Percentiles rank a stretch among this genome's conserved stretches.
Evolutionary conservation across 2,888 invertebrate genomes (phyloP).

Genomic region (Ophion ellenae): DNA sequence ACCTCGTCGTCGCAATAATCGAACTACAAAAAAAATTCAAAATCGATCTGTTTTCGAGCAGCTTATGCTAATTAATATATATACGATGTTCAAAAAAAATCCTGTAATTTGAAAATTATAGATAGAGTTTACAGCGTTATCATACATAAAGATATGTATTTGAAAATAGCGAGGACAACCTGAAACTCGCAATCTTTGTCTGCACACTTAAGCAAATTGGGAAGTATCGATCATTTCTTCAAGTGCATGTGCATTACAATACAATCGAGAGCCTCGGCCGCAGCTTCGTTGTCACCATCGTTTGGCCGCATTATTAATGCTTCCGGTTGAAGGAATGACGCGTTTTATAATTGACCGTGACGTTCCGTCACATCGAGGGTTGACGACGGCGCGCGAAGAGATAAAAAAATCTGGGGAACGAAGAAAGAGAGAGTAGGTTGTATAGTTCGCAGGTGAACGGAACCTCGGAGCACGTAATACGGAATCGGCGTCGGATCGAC

Average conservation of each 20-base stretch:
- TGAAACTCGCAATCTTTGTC: too few relatives aligned
- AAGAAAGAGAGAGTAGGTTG: background rate
- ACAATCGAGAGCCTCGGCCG: conserved; percentile 16
- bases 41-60: too few relatives aligned
- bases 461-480: conserved; percentile 23
- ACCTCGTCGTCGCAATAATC: too few relatives aligned
- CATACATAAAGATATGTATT: too few relatives aligned
- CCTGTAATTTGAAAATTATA: too few relatives aligned
- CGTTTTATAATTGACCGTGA: conserved; percentile 55
- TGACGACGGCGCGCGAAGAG: background rate
- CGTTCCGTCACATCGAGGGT: conserved; percentile 41
- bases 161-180: too few relatives aligned
- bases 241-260: background rate
- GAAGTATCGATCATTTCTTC: too few relatives aligned
- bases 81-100: too few relatives aligned
- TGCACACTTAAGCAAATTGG: too few relatives aligned
- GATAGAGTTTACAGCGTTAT: too few relatives aligned
- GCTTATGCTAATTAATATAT: too few relatives aligned
- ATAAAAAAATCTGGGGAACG: background rate
- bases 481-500: conserved; percentile 16
- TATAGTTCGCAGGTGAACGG: conserved; percentile 9
- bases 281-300: conserved; percentile 12
- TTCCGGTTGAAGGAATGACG: conserved; percentile 57
- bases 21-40: too few relatives aligned
- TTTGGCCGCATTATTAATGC: conserved; percentile 34